Evolutionary conservation across 2,113 vertebrate species (phyloP), one percentile per base, ranked within the genome.

Genomic region (Acrocephalus kingi): DNA sequence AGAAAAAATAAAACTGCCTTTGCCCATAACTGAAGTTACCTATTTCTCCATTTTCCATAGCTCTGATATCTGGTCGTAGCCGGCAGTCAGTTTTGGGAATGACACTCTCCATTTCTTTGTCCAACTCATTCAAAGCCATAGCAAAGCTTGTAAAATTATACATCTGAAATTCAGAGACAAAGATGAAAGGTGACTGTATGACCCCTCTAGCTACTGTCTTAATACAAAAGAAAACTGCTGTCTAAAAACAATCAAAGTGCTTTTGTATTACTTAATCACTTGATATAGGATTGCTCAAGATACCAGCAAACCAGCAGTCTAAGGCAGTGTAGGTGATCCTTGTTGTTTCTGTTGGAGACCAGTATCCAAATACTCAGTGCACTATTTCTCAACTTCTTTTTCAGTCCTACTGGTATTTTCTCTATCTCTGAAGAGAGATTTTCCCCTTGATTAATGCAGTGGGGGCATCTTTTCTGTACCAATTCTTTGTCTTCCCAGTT

Each of bases 31-130:
- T 39, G 37, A 61, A 61, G 6, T 90, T 98, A 99, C 99, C 99
- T 96, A 99, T 99, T 79, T 99, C 99, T 96, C 99, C 99, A 4
- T 99, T 99, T 97, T 99, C 99, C 99, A 99, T 99, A 86, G 99
- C 99, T 87, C 98, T 98, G 75, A 99, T 99, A 91, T 99, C 99
- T 23, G 99, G 99, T 80, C 99, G 98, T 84, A 99, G 95, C 67
- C 99, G 98, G 93, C 99, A 99, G 96, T 99, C 99, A 7, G 99
- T 99, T 83, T 97, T 97, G 28, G 99, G 99, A 69, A 99, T 97
- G 73, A 98, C 97, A 28, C 97, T 98, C 93, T 99, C 98, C 98
- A 99, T 99, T 94, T 98, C 98, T 94, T 98, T 98, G 96, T 99
- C 98, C 91, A 99, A 86, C 96, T 99, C 99, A 77, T 99, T 99